A percentile compares a stretch with the other conserved stretches of the same genome.
Evolutionary conservation across 2,888 invertebrate species (phyloP).

Genomic region (Barypeithes pellucidus): DNA sequence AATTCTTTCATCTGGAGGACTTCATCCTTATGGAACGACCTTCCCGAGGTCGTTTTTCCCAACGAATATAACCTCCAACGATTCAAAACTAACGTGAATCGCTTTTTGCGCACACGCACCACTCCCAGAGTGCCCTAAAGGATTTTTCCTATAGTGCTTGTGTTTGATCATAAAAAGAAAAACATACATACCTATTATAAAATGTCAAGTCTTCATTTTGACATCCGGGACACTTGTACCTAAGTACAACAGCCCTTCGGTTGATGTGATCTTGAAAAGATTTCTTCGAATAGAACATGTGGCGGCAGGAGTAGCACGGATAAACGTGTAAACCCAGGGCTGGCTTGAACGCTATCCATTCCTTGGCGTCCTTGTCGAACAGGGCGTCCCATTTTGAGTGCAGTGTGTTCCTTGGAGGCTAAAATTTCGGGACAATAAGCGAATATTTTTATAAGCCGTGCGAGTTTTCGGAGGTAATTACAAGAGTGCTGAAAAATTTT

Average conservation of each 20-base stretch:
- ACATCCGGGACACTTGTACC: constrained; percentile 65
- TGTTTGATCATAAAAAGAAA: no score
- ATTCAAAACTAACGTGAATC: no score
- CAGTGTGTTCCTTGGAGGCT: constrained; percentile 53
- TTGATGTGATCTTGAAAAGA: constrained; percentile 68
- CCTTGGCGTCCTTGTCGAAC: constrained; percentile 55
- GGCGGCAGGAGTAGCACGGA: constrained; percentile 58
- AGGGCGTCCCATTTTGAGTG: constrained; percentile 55
- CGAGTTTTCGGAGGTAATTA: no score
- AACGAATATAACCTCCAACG: no score
- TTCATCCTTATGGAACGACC: no score
- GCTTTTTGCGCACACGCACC: no score
- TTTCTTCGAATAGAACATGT: constrained; percentile 63
- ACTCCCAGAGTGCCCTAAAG: no score
- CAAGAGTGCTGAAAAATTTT: no score
- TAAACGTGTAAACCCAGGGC: constrained; percentile 56
- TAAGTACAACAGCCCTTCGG: constrained; percentile 64
- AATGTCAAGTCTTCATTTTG: constrained; percentile 59
- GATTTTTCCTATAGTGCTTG: no score
- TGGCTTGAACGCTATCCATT: constrained; percentile 61
- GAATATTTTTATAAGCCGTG: no score
- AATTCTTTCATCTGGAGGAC: no score
- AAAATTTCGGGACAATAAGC: neutral
- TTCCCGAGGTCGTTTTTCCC: no score
- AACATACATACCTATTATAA: constrained; percentile 64